Conservation (phyloP, 2,113 vertebrate genomes). For the Odocoileus hemionus region DNA sequence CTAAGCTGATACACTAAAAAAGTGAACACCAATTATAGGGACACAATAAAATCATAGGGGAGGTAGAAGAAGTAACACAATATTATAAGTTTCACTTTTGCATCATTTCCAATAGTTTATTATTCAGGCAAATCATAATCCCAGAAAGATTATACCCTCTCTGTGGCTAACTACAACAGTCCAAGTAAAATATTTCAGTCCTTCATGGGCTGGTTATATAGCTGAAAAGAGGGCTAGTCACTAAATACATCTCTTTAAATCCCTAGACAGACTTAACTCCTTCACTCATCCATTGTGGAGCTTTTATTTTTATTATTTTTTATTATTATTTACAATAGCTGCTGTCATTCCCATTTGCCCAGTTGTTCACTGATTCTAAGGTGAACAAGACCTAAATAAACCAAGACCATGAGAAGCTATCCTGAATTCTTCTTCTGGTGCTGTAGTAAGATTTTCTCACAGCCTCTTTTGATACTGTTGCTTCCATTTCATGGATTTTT, state of each 20-base stretch:
- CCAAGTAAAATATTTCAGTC: slow-evolving; percentile 49
- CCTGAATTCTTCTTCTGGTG: background rate
- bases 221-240: background rate
- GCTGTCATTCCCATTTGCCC: background rate
- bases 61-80: slow-evolving; percentile 39
- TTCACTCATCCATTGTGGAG: background rate
- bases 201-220: background rate
- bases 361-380: background rate
- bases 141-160: slow-evolving; percentile 46
- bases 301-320: background rate
- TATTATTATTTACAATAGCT: background rate
- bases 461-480: background rate
- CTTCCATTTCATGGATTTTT: background rate
- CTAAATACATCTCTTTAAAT: slow-evolving; percentile 11
- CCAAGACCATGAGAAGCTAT: background rate
- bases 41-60: slow-evolving; percentile 41
- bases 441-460: background rate
- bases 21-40: slow-evolving; percentile 31
- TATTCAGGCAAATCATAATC: slow-evolving; percentile 46
- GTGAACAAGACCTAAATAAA: background rate
- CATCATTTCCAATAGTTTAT: slow-evolving; percentile 31
- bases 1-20: slow-evolving; percentile 25
- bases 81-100: slow-evolving; percentile 43
- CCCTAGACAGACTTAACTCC: background rate
- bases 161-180: slow-evolving; percentile 34